Conservation (phyloP, 2,113 vertebrate species). For the Anhinga rufa region DNA sequence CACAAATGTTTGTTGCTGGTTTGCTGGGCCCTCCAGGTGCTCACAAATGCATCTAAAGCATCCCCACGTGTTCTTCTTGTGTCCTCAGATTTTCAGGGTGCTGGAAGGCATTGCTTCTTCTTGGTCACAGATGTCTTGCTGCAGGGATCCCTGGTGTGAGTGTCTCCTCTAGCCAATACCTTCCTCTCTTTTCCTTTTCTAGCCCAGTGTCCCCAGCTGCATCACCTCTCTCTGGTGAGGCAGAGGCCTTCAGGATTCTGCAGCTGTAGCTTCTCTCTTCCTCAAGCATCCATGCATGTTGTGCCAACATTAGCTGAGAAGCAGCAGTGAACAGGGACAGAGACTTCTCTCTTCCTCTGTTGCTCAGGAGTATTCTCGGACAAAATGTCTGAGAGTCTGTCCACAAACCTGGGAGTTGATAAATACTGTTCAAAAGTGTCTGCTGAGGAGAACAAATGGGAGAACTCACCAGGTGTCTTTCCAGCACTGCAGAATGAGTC, state of each 20-base stretch:
- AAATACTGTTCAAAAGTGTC: not conserved
- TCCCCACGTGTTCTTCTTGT: rapidly evolving
- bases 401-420: not conserved
- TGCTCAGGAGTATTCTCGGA: not conserved
- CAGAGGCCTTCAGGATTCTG: not conserved
- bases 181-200: not conserved
- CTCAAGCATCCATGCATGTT: rapidly evolving
- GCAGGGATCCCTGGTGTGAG: not conserved
- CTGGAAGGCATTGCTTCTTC: too few species aligned
- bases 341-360: not conserved
- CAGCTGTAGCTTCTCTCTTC: not conserved
- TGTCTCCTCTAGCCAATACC: not conserved
- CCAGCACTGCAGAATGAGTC: rapidly evolving
- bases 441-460: rapidly evolving
- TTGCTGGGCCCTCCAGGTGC: not conserved
- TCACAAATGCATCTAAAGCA: not conserved
- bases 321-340: not conserved
- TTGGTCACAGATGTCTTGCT: not conserved
- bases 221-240: not conserved
- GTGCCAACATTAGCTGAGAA: rapidly evolving
- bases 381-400: not conserved
- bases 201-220: not conserved
- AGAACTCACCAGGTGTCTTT: not conserved
- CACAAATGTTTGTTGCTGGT: not conserved
- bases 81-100: not conserved